Conservation (phyloP, 1,140 invertebrate species). For the Drosophila ananassae region DNA sequence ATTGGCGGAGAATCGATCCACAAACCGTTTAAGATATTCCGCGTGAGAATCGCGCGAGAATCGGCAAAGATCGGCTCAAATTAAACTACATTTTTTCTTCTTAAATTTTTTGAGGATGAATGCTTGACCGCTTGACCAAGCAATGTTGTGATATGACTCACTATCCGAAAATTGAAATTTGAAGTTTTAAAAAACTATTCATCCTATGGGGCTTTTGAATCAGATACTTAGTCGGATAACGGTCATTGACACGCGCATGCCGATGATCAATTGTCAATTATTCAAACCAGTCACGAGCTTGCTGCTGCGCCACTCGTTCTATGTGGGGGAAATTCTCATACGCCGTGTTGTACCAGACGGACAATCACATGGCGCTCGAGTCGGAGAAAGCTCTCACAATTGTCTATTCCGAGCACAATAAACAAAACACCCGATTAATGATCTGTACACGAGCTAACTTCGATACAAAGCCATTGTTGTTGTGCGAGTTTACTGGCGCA, state of each 20-base stretch:
- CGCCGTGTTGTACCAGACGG: constrained; percentile 17
- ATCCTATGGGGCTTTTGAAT: not conserved
- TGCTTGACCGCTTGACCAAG: too few relatives aligned
- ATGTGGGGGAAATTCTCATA: constrained; percentile 19
- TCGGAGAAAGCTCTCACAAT: constrained; percentile 57
- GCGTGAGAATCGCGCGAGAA: too few relatives aligned
- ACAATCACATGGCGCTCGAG: not conserved
- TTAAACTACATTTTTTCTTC: too few relatives aligned
- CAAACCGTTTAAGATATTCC: too few relatives aligned
- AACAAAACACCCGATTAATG: constrained; percentile 43
- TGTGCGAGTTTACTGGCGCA: constrained; percentile 46
- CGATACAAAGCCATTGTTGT: constrained; percentile 18
- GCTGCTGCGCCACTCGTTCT: constrained; percentile 36
- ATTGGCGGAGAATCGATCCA: too few relatives aligned
- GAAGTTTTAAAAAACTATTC: too few relatives aligned
- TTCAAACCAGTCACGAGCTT: constrained; percentile 62
- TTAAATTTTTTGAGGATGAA: too few relatives aligned
- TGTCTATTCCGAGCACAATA: constrained; percentile 53
- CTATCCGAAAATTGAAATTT: too few relatives aligned
- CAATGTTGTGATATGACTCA: too few relatives aligned
- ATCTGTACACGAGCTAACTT: constrained; percentile 42
- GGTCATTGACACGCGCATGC: constrained; percentile 66
- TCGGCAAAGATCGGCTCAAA: too few relatives aligned
- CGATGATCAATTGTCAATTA: constrained; percentile 32
- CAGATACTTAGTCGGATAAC: constrained; percentile 1